Conservation (phyloP, 2,888 invertebrate species). For the Acholoe squamosa region DNA sequence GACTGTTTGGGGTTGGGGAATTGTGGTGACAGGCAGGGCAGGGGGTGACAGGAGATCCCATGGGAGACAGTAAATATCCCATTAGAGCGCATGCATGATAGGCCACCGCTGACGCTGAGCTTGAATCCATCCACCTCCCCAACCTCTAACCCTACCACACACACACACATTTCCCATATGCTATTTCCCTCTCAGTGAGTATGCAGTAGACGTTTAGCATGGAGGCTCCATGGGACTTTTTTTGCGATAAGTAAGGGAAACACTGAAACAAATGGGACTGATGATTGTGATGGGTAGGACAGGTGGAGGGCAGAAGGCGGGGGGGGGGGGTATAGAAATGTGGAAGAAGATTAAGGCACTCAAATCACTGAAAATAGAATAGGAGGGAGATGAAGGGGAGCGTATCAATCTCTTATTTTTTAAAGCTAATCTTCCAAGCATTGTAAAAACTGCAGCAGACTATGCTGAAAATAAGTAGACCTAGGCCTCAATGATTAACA, state of each 20-base stretch:
- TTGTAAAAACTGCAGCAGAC: background rate
- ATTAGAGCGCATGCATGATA: constrained; percentile 1
- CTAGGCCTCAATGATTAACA: no score
- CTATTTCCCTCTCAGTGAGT: no score
- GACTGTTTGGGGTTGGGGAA: no score
- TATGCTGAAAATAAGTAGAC: no score
- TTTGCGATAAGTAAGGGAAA: background rate
- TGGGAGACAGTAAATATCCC: constrained; percentile 11
- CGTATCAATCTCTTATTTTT: no score
- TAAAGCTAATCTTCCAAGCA: background rate
- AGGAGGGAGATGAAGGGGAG: no score
- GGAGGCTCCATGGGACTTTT: background rate
- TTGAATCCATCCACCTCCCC: background rate
- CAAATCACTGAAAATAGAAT: no score
- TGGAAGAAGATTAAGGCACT: no score
- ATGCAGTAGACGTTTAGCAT: no score
- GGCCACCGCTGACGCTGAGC: background rate
- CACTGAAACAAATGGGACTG: background rate
- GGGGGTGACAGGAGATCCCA: background rate
- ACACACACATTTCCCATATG: no score
- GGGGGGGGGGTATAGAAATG: background rate
- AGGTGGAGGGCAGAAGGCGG: background rate
- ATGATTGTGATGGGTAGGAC: background rate
- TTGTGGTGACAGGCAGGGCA: no score
- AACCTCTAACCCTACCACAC: no score